Percentiles rank a stretch among this genome's conserved stretches.
phyloP scores from a whole-genome alignment of 2,113 vertebrate genomes.

The Plotosus lineatus region DNA sequence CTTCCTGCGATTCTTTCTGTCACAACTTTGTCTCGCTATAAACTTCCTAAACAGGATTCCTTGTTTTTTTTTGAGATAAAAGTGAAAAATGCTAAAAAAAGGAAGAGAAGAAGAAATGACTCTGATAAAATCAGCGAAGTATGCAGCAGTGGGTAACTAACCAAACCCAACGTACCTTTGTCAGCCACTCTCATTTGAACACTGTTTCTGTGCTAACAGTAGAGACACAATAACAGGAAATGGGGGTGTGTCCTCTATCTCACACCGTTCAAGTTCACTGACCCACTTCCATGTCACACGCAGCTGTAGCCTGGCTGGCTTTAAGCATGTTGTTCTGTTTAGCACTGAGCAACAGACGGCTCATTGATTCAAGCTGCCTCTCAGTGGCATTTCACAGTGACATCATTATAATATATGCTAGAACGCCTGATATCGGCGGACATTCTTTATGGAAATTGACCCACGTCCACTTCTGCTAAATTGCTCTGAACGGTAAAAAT shows the following conservation, averaged over 20 bases:
- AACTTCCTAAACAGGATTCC: neutral
- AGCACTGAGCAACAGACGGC: neutral
- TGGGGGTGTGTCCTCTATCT: constrained; percentile 2
- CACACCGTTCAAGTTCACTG: neutral
- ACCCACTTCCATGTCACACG: constrained; percentile 10
- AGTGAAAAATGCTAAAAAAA: neutral
- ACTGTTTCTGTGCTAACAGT: neutral
- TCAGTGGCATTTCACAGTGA: neutral
- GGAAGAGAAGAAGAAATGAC: neutral
- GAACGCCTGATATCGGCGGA: neutral
- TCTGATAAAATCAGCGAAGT: neutral
- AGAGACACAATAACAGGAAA: constrained; percentile 47
- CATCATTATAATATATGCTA: neutral
- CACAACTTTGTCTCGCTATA: neutral
- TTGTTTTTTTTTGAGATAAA: neutral
- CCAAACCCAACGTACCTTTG: neutral
- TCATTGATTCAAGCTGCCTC: neutral
- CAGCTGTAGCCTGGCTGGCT: constrained; percentile 10
- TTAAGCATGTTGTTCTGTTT: neutral
- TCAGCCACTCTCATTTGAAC: neutral
- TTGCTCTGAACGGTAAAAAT: neutral
- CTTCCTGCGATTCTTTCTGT: neutral
- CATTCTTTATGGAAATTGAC: neutral
- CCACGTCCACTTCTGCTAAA: neutral
- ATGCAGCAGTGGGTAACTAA: neutral